Evolutionary conservation across 2,888 invertebrate species (phyloP), one percentile per base, ranked within the genome.

Genomic region (Isoperla grammatica): DNA sequence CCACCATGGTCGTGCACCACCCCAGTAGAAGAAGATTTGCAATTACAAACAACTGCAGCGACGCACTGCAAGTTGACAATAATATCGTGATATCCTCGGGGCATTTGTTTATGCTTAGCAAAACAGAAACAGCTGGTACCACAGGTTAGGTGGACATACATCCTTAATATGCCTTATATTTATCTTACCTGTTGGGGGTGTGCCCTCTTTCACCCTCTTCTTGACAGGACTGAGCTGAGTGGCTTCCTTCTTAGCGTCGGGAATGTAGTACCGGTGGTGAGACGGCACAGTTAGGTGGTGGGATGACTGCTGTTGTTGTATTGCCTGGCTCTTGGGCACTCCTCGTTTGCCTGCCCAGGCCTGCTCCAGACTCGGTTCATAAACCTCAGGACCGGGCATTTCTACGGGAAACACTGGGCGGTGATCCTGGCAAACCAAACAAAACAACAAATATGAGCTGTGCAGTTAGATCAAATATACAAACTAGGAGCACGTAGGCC

Each of bases 171-270:
- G n/a, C n/a, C n/a, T n/a, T n/a, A n/a, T n/a, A n/a, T 5, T 43
- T 8, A 8, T 9, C 57, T 49, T 58, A 69, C 75, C 76, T 65
- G 74, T 76, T 1, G 91, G 95, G 20, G 95, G 95, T 20, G 95
- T 92, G 70, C 92, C 94, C 72, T 96, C 96, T 74, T 96, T 96
- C 45, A 96, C 95, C 15, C 96, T 84, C 74, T 97, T 97, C 79
- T 97, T 97, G 22, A 96, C 95, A 1, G 97, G 97, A 69, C 95
- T 95, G 69, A 96, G 77, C 73, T 95, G 95, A 59, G 88, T 87
- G 71, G 88, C 88, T 73, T 93, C 91, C 74, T 91, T 92, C 61
- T 72, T 71, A 50, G 69, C 67, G 46, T 69, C 70, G 35, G 49
- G 49, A 8, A 50, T 23, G 53, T 39, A 53, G 53, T 53, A 53